A percentile compares a stretch with the other conserved stretches of the same genome.
Evolutionary conservation across 2,888 invertebrate species (phyloP).

Genomic region (Eudiplozoon nipponicum): DNA sequence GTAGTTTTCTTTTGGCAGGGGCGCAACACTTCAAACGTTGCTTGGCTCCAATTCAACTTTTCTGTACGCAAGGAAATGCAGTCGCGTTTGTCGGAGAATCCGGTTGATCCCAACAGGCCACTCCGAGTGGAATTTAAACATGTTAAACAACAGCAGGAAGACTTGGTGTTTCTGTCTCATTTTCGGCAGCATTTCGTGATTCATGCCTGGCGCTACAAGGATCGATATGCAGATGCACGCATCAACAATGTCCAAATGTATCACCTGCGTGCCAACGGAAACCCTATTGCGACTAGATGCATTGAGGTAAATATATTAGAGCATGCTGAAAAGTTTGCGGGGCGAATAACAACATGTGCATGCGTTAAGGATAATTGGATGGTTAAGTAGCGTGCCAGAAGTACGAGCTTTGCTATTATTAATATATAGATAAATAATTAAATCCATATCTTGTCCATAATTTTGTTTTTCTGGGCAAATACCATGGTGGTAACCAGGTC

Average conservation of each 20-base stretch:
- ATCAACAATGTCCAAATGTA: conserved; percentile 39
- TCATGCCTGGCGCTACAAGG: conserved; percentile 35
- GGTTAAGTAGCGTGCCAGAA: too few relatives aligned
- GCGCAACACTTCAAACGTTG: conserved; percentile 73
- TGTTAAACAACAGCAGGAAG: conserved; percentile 13
- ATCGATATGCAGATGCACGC: conserved; percentile 18
- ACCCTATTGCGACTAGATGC: conserved; percentile 57
- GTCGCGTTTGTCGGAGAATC: not conserved
- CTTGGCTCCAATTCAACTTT: conserved; percentile 58
- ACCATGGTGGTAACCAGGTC: too few relatives aligned
- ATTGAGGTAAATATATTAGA: conserved; percentile 45
- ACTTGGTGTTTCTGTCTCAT: conserved; percentile 54
- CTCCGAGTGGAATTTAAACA: conserved; percentile 11
- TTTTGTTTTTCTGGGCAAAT: too few relatives aligned
- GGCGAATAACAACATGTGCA: too few relatives aligned
- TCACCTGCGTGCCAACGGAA: conserved; percentile 74
- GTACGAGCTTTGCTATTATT: too few relatives aligned
- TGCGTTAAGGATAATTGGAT: too few relatives aligned
- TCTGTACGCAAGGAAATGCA: conserved; percentile 8
- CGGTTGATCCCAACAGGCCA: not conserved
- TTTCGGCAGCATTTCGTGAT: conserved; percentile 75
- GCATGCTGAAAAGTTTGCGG: too few relatives aligned
- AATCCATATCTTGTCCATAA: too few relatives aligned
- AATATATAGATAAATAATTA: too few relatives aligned
- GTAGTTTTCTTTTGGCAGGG: conserved; percentile 99